Evolutionary conservation across 2,113 vertebrate genomes (phyloP).

Genomic region (Python bivittatus): DNA sequence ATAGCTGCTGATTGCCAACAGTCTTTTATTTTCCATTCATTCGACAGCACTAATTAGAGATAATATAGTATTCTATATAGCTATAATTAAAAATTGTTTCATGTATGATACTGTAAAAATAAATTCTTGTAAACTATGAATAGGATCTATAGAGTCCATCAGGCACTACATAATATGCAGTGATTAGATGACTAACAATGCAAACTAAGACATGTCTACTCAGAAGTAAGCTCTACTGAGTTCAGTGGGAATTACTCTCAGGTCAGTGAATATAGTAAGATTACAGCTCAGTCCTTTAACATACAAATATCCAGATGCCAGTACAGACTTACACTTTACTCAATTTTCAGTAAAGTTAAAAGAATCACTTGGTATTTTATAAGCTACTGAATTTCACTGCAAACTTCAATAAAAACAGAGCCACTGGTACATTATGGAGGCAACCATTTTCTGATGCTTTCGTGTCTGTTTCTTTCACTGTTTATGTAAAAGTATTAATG

Average conservation of each 20-base stretch:
- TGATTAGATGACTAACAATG: constrained; percentile 45
- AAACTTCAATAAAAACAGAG: background rate
- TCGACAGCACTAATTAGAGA: constrained; percentile 80
- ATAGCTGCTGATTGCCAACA: constrained; percentile 80
- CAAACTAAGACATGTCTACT: background rate
- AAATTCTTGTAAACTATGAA: constrained; percentile 60
- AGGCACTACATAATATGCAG: constrained; percentile 48
- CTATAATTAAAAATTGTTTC: constrained; percentile 76
- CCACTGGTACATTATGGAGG: background rate
- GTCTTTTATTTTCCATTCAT: constrained; percentile 78
- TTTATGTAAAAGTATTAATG: background rate
- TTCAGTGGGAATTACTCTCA: background rate
- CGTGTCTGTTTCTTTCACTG: background rate
- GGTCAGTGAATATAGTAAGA: background rate
- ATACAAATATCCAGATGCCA: constrained; percentile 53
- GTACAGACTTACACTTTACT: constrained; percentile 1
- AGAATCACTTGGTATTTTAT: background rate
- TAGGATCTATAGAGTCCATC: constrained; percentile 50
- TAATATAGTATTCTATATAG: constrained; percentile 73
- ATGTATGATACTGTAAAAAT: constrained; percentile 64
- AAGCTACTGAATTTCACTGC: background rate
- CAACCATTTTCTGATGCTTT: background rate
- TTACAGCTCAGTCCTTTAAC: background rate
- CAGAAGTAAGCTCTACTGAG: background rate
- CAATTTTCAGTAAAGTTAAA: background rate